Evolutionary conservation across 2,888 invertebrate genomes (phyloP).

Genomic region (Strigamia crassipes): DNA sequence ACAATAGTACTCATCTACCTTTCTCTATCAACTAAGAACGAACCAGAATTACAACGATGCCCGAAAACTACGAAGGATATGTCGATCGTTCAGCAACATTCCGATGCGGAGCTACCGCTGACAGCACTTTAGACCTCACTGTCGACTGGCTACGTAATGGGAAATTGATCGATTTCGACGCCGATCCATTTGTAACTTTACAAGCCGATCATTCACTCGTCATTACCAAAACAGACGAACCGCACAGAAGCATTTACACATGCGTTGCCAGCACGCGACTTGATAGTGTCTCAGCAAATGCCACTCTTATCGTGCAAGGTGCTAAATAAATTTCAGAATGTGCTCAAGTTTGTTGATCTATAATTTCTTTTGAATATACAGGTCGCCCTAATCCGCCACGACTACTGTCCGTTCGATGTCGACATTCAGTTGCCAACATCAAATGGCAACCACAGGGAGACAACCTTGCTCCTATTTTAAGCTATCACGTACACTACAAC

Average conservation of each 20-base stretch:
- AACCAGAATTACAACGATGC: constrained; percentile 83
- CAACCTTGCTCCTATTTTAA: constrained; percentile 90
- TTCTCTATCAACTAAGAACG: constrained; percentile 64
- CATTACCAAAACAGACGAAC: constrained; percentile 89
- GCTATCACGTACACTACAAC: constrained; percentile 88
- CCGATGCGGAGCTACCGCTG: constrained; percentile 90
- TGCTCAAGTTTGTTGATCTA: background rate
- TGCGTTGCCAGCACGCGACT: constrained; percentile 89
- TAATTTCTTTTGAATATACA: constrained; percentile 49
- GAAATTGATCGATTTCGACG: constrained; percentile 82
- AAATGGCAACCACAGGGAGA: constrained; percentile 90
- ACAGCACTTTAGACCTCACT: constrained; percentile 75
- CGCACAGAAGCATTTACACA: constrained; percentile 94
- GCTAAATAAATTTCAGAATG: background rate
- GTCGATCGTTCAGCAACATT: constrained; percentile 84
- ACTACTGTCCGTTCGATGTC: constrained; percentile 71
- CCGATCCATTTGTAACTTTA: constrained; percentile 77
- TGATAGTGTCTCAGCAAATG: constrained; percentile 82
- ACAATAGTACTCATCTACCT: too few relatives aligned
- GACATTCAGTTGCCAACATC: constrained; percentile 73
- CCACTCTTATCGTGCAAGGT: constrained; percentile 91
- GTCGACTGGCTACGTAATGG: constrained; percentile 90
- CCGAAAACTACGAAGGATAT: constrained; percentile 89
- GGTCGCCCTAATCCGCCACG: constrained; percentile 90
- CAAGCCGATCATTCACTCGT: constrained; percentile 86